Conservation (phyloP, 2,888 invertebrate species). For the Mythimna vitellina region DNA sequence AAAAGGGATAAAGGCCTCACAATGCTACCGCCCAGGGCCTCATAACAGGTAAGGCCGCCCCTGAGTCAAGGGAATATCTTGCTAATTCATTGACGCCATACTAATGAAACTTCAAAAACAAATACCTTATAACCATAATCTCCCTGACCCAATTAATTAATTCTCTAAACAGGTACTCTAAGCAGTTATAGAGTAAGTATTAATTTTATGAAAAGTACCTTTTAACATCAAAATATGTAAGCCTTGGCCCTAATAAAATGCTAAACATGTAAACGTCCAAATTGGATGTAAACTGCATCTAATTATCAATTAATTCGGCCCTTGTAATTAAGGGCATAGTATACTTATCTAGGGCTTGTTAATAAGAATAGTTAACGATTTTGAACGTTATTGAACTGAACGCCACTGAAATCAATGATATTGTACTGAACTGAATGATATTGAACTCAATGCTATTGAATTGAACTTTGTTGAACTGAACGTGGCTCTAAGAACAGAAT, state of each 20-base stretch:
- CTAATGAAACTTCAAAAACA: background rate
- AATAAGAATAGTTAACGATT: constrained; percentile 2
- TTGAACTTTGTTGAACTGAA: too few relatives aligned
- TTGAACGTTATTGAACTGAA: background rate
- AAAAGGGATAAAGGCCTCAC: too few relatives aligned
- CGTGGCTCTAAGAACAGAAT: too few relatives aligned
- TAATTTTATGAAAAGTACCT: background rate
- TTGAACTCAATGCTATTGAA: too few relatives aligned
- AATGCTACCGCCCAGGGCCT: too few relatives aligned
- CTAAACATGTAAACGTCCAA: background rate
- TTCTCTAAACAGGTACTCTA: background rate
- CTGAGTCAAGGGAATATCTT: background rate
- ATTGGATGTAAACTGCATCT: constrained; percentile 8
- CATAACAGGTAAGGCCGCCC: too few relatives aligned
- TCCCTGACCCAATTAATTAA: background rate
- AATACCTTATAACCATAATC: background rate
- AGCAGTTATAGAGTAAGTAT: background rate
- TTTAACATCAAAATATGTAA: background rate
- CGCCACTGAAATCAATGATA: too few relatives aligned
- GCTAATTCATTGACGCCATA: background rate
- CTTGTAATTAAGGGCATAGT: constrained; percentile 49
- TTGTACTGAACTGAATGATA: too few relatives aligned
- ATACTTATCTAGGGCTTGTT: constrained; percentile 38
- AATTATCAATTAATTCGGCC: constrained; percentile 24
- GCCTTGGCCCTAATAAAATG: constrained; percentile 36